Base-by-base conservation (phyloP, 2,797 vertebrate genomes). In the Tenualosa thibaudeaui region DNA sequence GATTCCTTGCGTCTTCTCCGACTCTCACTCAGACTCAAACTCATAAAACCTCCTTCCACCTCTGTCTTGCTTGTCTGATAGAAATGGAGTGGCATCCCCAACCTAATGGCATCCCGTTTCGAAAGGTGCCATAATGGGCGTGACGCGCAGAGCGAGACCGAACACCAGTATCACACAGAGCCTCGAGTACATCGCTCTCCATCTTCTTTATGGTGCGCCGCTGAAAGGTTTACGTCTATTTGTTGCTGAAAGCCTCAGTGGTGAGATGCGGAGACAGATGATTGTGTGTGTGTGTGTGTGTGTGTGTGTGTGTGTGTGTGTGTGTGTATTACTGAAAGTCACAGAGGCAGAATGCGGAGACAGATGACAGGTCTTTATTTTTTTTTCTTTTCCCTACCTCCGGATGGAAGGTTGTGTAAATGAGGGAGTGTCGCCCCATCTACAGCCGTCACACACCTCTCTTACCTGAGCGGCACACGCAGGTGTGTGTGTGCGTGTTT, bases 1-100 rank as follows among this genome's bases (percentile, higher is more conserved):
- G 43, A 87, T 88, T 62, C 54, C 50, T 68, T 37, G 49, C 71
- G 43, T 78, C 51, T 86, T 65, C 60, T 15, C 13, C 68, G 31
- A 15, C 26, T 15, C 13, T 71, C 26, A 13, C 31, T 71, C 19
- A 65, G 24, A 9, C 65, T 71, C 65, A 10, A 0, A 26, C 10
- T 71, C 65, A 13, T 31, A 31, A 31, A 31, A 7, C 65, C 65
- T 37, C 26, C 12, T 31, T 37, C 65, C 24, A 5, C 10, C 26
- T 62, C 58, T 24, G 58, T 7, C 19, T 12, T 19, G 71, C 71
- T 75, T 43, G 71, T 78, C 71, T 46, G 40, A 78, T 43, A 9
- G 12, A 46, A 78, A 46, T 46, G 71, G 40, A 6, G 4, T 1
- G 17, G 0, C 37, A 46, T 17, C 17, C 40, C 17, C 50, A 51